Evolutionary conservation across 2,797 vertebrate genomes (phyloP).

Genomic region (Malurus splendens): DNA sequence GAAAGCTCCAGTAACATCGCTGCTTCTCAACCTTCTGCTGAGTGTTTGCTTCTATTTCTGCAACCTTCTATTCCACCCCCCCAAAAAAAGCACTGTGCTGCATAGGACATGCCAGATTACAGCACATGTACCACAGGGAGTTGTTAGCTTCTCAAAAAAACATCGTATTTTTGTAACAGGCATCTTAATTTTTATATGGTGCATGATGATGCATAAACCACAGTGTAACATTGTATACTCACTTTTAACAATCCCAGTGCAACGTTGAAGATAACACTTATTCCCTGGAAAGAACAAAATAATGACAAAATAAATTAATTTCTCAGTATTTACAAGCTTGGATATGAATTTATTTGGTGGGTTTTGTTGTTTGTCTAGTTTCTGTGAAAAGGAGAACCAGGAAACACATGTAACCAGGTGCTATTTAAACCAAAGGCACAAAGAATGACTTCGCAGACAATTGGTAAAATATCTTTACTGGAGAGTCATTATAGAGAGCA

Average conservation of each 20-base stretch:
- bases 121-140: not conserved
- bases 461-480: not conserved
- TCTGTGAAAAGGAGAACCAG: not conserved
- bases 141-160: not conserved
- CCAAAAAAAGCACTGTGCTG: not conserved
- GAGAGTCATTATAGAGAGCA: not conserved
- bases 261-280: conserved; percentile 98
- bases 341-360: not conserved
- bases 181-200: not conserved
- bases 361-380: not conserved
- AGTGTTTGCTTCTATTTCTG: not conserved
- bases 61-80: not conserved
- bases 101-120: not conserved
- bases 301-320: conserved; percentile 1
- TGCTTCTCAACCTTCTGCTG: not conserved
- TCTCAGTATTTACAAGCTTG: not conserved
- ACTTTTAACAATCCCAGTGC: conserved; percentile 95
- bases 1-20: not conserved
- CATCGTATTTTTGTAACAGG: not conserved
- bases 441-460: not conserved
- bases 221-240: not conserved
- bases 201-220: not conserved
- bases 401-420: not conserved
- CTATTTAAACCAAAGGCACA: not conserved
- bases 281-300: conserved; percentile 79